Conservation (phyloP, 2,888 invertebrate species). For the Bombylius major region DNA sequence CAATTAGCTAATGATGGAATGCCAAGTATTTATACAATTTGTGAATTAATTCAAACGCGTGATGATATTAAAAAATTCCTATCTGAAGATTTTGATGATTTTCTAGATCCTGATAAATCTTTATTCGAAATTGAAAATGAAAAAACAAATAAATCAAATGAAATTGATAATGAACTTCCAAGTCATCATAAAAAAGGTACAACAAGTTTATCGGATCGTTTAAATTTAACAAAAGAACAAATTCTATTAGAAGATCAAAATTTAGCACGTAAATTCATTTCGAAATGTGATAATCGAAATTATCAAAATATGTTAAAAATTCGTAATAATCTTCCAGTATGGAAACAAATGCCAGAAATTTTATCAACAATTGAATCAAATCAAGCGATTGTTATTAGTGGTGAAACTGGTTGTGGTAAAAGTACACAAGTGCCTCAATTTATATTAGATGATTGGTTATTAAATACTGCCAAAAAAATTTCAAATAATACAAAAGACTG, state of each 20-base stretch:
- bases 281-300: constrained; percentile 45
- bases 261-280: constrained; percentile 47
- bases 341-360: constrained; percentile 55
- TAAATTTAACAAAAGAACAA: constrained; percentile 40
- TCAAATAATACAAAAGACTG: constrained; percentile 11
- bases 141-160: constrained; percentile 23
- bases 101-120: constrained; percentile 43
- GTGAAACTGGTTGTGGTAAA: constrained; percentile 77
- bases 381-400: constrained; percentile 60
- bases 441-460: constrained; percentile 75
- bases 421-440: constrained; percentile 90
- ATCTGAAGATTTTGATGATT: constrained; percentile 41
- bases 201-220: constrained; percentile 42
- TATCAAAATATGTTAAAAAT: constrained; percentile 53
- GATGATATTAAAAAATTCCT: constrained; percentile 49
- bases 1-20: constrained; percentile 51
- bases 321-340: constrained; percentile 58
- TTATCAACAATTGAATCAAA: constrained; percentile 49
- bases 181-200: constrained; percentile 53
- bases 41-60: constrained; percentile 56
- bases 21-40: constrained; percentile 58
- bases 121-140: constrained; percentile 48
- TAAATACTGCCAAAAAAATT: constrained; percentile 17
- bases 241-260: constrained; percentile 47
- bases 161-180: constrained; percentile 33